Percentiles rank a stretch among this genome's conserved stretches.
Evolutionary conservation across 2,888 invertebrate species (phyloP).

Genomic region (Suillia variegata): DNA sequence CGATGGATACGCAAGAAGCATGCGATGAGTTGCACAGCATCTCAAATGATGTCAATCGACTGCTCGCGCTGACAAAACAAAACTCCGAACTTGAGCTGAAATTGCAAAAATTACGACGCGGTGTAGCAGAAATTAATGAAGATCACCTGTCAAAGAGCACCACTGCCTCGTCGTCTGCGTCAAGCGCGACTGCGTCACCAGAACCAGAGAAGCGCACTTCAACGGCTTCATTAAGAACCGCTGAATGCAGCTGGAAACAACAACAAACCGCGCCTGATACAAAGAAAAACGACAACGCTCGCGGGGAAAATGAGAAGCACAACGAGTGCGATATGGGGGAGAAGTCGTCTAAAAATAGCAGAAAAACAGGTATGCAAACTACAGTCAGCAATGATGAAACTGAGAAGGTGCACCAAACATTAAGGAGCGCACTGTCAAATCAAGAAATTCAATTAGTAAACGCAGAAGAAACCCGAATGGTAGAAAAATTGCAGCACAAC

Average conservation of each 20-base stretch:
- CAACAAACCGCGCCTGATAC: not conserved
- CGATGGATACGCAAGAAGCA: conserved; percentile 39
- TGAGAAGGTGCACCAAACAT: too few species aligned
- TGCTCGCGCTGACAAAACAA: conserved; percentile 49
- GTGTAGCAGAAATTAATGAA: conserved; percentile 56
- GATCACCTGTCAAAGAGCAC: conserved; percentile 41
- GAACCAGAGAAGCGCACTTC: conserved; percentile 10
- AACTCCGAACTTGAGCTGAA: conserved; percentile 53
- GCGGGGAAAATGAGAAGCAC: conserved; percentile 27
- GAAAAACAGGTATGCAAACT: conserved; percentile 23
- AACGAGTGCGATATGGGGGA: conserved; percentile 30
- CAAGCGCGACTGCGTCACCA: not conserved
- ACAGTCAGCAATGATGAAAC: conserved; percentile 1
- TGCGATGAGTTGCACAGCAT: conserved; percentile 55
- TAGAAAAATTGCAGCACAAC: not conserved
- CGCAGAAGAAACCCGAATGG: conserved; percentile 9
- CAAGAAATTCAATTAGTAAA: too few species aligned
- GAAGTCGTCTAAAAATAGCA: conserved; percentile 22
- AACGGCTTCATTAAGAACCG: conserved; percentile 11
- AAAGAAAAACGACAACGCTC: not conserved
- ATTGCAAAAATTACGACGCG: conserved; percentile 51
- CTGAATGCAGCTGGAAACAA: conserved; percentile 4
- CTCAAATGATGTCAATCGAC: conserved; percentile 55
- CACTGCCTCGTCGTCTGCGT: not conserved
- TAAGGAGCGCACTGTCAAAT: too few species aligned